These are phyloP conservation scores for Sorex maritimensis DNA, from an alignment of 2,797 vertebrate genomes.

Conservation along the genomic window DNA sequence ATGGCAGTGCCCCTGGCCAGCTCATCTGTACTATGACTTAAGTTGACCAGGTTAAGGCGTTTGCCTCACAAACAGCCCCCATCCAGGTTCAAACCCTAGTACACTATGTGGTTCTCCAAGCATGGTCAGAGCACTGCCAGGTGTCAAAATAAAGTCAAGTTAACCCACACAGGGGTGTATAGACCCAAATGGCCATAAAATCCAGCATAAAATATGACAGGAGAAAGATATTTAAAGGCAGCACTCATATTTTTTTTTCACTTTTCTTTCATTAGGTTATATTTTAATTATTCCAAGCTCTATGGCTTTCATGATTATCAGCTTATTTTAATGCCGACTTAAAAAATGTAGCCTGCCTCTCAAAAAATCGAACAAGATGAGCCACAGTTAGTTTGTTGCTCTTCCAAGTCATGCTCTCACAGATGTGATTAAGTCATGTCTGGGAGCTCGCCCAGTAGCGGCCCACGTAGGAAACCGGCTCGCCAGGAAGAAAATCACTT, in stretches of 20 bases:
- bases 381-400: slow-evolving; percentile 54
- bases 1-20: not conserved
- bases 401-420: slow-evolving; percentile 59
- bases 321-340: slow-evolving; percentile 74
- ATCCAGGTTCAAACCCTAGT: too few species aligned
- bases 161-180: not conserved
- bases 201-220: not conserved
- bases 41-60: too few species aligned
- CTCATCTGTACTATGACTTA: not conserved
- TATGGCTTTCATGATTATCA: slow-evolving; percentile 65
- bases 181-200: not conserved
- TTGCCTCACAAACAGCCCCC: too few species aligned
- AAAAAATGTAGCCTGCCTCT: slow-evolving; percentile 66
- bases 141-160: not conserved
- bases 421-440: slow-evolving; percentile 79
- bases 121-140: too few species aligned
- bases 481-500: slow-evolving; percentile 76
- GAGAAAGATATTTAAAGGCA: not conserved
- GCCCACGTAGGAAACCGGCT: slow-evolving; percentile 73
- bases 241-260: not conserved
- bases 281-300: slow-evolving; percentile 57
- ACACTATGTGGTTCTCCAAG: too few species aligned
- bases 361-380: slow-evolving; percentile 63
- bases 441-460: slow-evolving; percentile 76
- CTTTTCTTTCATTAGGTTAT: not conserved